phyloP scores from a whole-genome alignment of 2,888 invertebrate species.

The Euplexia lucipara region DNA sequence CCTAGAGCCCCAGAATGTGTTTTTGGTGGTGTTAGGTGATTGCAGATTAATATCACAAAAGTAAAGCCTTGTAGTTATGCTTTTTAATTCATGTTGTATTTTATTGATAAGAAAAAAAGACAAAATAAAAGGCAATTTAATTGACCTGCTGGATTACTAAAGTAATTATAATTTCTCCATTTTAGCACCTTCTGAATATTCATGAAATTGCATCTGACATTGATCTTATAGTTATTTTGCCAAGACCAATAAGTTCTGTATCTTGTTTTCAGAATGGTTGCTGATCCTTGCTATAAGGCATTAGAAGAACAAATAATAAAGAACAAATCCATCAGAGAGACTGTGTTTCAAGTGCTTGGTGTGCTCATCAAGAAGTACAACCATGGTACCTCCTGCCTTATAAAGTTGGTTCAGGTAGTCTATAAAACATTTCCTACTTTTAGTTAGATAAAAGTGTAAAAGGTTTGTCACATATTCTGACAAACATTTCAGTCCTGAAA shows the following conservation, averaged over 20 bases:
- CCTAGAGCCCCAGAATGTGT: too few relatives aligned
- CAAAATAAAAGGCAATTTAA: too few relatives aligned
- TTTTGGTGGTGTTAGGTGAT: too few relatives aligned
- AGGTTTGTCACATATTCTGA: too few relatives aligned
- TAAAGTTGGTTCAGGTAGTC: slow-evolving; percentile 92
- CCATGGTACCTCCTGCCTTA: slow-evolving; percentile 95
- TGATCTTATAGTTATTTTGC: background rate
- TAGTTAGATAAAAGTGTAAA: background rate
- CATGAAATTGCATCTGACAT: too few relatives aligned
- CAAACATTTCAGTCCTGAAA: background rate
- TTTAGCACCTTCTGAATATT: too few relatives aligned
- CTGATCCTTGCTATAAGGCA: slow-evolving; percentile 94
- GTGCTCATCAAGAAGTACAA: slow-evolving; percentile 95
- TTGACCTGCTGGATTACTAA: too few relatives aligned
- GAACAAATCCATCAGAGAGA: slow-evolving; percentile 92
- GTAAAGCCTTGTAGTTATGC: too few relatives aligned
- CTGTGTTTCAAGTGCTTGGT: slow-evolving; percentile 95
- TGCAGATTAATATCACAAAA: too few relatives aligned
- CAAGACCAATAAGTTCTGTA: background rate
- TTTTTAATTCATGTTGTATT: too few relatives aligned
- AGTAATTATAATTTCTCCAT: too few relatives aligned
- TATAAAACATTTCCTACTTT: background rate
- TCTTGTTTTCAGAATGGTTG: slow-evolving; percentile 91
- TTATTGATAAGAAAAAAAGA: too few relatives aligned
- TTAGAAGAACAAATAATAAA: slow-evolving; percentile 92